A percentile compares a stretch with the other conserved stretches of the same genome.
These are phyloP conservation scores for Globodera ellingtonae DNA, from an alignment of 1,140 invertebrate species.

Conservation along the genomic window DNA sequence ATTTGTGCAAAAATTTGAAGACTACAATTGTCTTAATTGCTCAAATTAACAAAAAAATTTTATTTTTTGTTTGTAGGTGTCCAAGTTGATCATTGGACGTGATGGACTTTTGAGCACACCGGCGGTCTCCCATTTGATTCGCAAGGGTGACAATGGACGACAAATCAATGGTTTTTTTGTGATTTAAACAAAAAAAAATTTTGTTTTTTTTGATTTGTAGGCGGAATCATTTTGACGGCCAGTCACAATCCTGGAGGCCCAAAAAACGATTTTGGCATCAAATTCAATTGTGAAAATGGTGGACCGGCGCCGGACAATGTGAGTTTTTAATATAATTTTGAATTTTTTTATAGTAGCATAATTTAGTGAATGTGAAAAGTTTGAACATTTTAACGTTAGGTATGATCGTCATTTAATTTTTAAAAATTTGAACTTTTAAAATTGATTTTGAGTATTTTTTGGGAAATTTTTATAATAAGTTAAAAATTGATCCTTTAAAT, in stretches of 20 bases:
- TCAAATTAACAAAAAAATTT: background rate
- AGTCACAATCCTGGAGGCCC: constrained; percentile 98
- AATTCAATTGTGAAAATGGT: constrained; percentile 94
- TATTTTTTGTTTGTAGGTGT: constrained; percentile 73
- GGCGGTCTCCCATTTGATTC: constrained; percentile 88
- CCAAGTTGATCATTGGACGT: constrained; percentile 83
- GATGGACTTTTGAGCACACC: constrained; percentile 94
- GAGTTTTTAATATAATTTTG: background rate
- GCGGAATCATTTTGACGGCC: constrained; percentile 94
- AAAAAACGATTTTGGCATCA: constrained; percentile 96
- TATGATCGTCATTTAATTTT: no score
- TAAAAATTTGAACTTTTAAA: background rate
- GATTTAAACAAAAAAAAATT: background rate
- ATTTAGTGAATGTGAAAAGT: no score
- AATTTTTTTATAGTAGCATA: background rate
- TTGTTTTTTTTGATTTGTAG: background rate
- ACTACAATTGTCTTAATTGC: background rate
- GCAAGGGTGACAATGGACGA: constrained; percentile 65
- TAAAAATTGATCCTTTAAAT: background rate
- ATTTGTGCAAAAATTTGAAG: background rate
- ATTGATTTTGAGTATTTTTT: background rate
- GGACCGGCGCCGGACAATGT: constrained; percentile 89
- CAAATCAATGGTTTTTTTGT: constrained; percentile 68
- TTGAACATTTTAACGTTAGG: no score
- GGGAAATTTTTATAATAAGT: background rate